Base-by-base conservation (phyloP, 2,113 vertebrate species). In the Thalassoma bifasciatum region DNA sequence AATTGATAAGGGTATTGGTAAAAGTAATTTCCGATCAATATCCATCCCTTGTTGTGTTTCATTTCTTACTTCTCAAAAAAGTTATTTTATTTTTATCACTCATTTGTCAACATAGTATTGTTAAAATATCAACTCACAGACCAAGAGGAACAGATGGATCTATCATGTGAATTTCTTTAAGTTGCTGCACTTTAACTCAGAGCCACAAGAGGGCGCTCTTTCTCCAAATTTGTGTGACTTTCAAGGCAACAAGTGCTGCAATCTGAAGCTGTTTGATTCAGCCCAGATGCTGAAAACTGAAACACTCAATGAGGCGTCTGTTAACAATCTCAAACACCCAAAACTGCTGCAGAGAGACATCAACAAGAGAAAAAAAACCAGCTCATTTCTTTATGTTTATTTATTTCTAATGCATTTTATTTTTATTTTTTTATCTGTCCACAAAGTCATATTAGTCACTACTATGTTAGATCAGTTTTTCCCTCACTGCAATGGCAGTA, bases 391-490 rank as follows among this genome's bases (percentile, higher is more conserved):
- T 88, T 83, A 50, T 85, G 76, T 93, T 92, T 91, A 92, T 91
- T 94, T 91, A 92, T 93, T 85, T 92, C 93, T 94, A 94, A 90
- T 92, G 87, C 84, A 69, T 90, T 89, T 92, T 88, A 86, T 89
- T 88, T 83, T 74, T 65, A 75, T 85, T 85, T 81, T 86, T 85
- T 72, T 61, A 91, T 91, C 89, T 93, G 90, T 93, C 89, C 91
- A 94, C 93, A 92, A 88, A 93, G 91, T 94, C 92, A 93, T 95
- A 94, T 95, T 94, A 95, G 91, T 94, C 92, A 94, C 94, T 94
- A 94, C 93, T 92, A 94, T 93, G 92, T 95, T 95, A 94, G 92
- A 89, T 94, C 88, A 93, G 84, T 86, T 93, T 30, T 92, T 89
- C 90, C 93, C 91, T 92, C 91, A 92, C 93, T 94, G 93, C 92